Evolutionary conservation across 2,888 invertebrate species (phyloP).

Genomic region (Parascotia fuliginaria): DNA sequence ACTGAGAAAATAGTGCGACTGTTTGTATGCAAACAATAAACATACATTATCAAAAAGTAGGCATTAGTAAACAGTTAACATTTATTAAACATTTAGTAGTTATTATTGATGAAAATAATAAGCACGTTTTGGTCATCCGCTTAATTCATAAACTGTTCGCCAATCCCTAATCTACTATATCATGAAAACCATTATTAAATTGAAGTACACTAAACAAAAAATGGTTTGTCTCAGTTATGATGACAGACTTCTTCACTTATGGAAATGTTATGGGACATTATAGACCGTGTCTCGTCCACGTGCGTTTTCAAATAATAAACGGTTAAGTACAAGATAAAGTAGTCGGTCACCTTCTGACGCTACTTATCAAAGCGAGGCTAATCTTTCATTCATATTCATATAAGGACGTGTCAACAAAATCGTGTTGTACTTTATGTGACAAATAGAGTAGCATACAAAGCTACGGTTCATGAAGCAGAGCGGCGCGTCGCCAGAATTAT

Average conservation of each 20-base stretch:
- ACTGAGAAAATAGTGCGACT: too few species aligned
- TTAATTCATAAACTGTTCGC: too few species aligned
- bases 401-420: conserved; percentile 66
- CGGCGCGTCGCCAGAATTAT: conserved; percentile 9
- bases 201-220: conserved; percentile 27
- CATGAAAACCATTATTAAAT: too few species aligned
- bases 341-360: conserved; percentile 55
- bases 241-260: conserved; percentile 28
- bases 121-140: too few species aligned
- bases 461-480: conserved; percentile 37
- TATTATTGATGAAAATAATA: too few species aligned
- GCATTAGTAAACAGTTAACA: too few species aligned
- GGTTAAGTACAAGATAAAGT: conserved; percentile 56
- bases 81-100: too few species aligned
- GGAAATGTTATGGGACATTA: conserved; percentile 32
- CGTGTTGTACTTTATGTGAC: conserved; percentile 40
- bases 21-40: too few species aligned
- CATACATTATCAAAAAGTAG: too few species aligned
- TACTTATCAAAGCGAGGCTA: conserved; percentile 55
- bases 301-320: conserved; percentile 57
- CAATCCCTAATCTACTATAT: too few species aligned
- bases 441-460: conserved; percentile 44
- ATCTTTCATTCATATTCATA: conserved; percentile 63
- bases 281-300: conserved; percentile 36
- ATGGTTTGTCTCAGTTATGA: conserved; percentile 10